Percentiles rank a stretch among this genome's conserved stretches.
Conservation (phyloP, 2,888 invertebrate genomes). For the Tetrapedia diversipes region DNA sequence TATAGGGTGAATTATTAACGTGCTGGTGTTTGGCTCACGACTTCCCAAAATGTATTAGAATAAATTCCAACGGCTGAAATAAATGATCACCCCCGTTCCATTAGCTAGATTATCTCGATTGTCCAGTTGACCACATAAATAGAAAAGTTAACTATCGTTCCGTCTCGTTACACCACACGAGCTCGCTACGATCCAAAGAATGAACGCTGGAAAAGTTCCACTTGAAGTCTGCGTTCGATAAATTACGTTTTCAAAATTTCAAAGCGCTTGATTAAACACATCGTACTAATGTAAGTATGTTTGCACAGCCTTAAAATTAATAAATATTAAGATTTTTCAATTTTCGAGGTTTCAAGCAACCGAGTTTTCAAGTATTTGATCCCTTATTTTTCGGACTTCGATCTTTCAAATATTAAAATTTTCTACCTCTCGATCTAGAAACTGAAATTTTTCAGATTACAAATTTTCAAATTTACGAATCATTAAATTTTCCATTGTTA, state of each 20-base stretch:
- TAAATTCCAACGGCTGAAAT: conserved; percentile 24
- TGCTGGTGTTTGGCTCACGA: conserved; percentile 15
- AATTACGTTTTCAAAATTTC: no score
- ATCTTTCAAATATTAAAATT: neutral
- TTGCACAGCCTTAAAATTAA: no score
- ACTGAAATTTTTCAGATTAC: neutral
- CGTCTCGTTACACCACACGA: conserved; percentile 24
- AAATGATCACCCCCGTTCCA: conserved; percentile 32
- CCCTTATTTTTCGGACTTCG: no score
- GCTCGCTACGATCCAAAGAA: conserved; percentile 29
- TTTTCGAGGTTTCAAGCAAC: neutral
- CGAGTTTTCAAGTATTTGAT: no score
- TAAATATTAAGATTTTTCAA: neutral
- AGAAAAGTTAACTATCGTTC: conserved; percentile 53
- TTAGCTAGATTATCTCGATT: conserved; percentile 50
- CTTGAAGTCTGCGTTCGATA: neutral
- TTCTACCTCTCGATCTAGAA: no score
- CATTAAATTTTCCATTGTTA: neutral
- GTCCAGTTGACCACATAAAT: conserved; percentile 32
- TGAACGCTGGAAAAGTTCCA: conserved; percentile 13
- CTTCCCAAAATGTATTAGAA: conserved; percentile 34
- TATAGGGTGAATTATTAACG: conserved; percentile 6
- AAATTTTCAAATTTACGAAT: neutral
- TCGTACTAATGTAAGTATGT: no score
- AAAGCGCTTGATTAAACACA: no score